These are phyloP conservation scores for Steromphala cineraria DNA, from an alignment of 2,888 invertebrate genomes.

Conservation along the genomic window DNA sequence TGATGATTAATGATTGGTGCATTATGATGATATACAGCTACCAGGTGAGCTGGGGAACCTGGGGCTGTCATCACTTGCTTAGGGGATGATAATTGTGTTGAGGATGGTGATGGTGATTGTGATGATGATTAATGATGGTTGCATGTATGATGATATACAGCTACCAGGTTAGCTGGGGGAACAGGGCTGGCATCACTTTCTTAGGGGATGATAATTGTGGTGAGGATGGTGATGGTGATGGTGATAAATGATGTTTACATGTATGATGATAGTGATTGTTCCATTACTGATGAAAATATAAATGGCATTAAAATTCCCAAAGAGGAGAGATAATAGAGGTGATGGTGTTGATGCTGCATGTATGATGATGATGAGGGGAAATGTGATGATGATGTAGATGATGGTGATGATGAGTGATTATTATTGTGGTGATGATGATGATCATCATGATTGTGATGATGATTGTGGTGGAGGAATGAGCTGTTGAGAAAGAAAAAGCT, in stretches of 20 bases:
- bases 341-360: too few species aligned
- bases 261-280: background rate
- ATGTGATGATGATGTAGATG: background rate
- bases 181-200: background rate
- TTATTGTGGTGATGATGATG: background rate
- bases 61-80: background rate
- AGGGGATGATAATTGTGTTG: background rate
- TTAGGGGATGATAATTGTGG: background rate
- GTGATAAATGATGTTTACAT: background rate
- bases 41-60: constrained; percentile 79
- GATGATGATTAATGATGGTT: background rate
- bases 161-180: constrained; percentile 82
- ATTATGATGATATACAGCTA: constrained; percentile 84
- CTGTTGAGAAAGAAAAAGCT: background rate
- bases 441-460: background rate
- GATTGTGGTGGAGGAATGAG: background rate
- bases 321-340: too few species aligned
- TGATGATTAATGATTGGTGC: background rate
- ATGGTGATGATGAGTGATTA: background rate
- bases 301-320: too few species aligned
- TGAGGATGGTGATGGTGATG: background rate
- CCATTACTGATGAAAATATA: too few species aligned
- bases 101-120: background rate
- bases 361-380: background rate
- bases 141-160: constrained; percentile 81